These are phyloP conservation scores for Protosalanx chinensis DNA, from an alignment of 2,797 vertebrate species.

Conservation along the genomic window DNA sequence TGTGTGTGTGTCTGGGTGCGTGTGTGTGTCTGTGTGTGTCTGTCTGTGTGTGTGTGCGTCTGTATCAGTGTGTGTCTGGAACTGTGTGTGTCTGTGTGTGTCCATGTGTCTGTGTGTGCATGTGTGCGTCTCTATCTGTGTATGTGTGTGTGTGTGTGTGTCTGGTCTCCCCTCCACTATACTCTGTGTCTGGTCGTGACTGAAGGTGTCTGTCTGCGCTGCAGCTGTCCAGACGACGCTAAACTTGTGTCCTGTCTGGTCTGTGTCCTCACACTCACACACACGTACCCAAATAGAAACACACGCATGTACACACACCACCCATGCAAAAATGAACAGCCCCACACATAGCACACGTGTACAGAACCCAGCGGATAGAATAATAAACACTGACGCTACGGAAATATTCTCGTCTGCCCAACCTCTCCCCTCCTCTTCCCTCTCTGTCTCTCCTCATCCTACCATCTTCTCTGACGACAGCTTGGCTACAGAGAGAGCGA, in stretches of 20 bases:
- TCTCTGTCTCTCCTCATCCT: constrained; percentile 62
- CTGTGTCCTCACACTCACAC: neutral
- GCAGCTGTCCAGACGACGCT: neutral
- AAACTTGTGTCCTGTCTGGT: neutral
- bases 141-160: neutral
- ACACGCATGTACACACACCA: constrained; percentile 10
- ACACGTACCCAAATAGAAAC: neutral
- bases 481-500: constrained; percentile 62
- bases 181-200: constrained; percentile 25
- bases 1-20: neutral
- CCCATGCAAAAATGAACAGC: neutral
- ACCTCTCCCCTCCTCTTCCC: neutral
- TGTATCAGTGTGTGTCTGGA: neutral
- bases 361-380: too few species aligned
- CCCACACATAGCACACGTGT: neutral
- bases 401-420: neutral
- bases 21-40: constrained; percentile 1
- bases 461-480: constrained; percentile 65
- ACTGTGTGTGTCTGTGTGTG: neutral
- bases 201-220: constrained; percentile 10
- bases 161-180: neutral
- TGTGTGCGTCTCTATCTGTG: too few species aligned
- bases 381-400: neutral
- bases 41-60: neutral
- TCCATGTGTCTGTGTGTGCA: neutral